A percentile compares a stretch with the other conserved stretches of the same genome.
phyloP scores from a whole-genome alignment of 2,113 vertebrate genomes.

The Archilochus colubris region DNA sequence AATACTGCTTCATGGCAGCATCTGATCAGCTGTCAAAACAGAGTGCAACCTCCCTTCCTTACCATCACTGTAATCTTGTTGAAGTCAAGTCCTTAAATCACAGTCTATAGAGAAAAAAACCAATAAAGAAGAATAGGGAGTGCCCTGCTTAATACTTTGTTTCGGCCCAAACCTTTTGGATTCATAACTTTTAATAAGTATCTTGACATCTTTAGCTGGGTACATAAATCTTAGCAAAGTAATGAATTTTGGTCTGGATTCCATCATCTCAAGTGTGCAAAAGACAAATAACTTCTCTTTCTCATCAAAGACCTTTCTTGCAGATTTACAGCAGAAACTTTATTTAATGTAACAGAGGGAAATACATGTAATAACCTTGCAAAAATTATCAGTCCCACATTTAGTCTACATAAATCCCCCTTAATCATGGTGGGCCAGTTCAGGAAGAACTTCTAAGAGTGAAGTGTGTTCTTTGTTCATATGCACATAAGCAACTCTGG shows the following conservation, averaged over 20 bases:
- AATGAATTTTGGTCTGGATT: conserved; percentile 50
- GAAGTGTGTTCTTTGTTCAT: background rate
- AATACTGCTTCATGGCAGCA: background rate
- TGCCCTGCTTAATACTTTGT: background rate
- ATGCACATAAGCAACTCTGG: background rate
- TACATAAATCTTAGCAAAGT: conserved; percentile 39
- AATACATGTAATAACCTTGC: background rate
- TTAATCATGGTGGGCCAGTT: background rate
- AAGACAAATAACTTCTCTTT: background rate
- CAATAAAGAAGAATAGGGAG: conserved; percentile 18
- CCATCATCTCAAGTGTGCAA: conserved; percentile 1
- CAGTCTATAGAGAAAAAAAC: background rate
- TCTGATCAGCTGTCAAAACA: background rate
- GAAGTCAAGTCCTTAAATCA: conserved; percentile 26
- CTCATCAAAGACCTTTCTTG: conserved; percentile 36
- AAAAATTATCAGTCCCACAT: conserved; percentile 22
- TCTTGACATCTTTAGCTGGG: conserved; percentile 16
- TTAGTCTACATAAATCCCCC: background rate
- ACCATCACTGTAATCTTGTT: background rate
- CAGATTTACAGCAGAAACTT: conserved; percentile 23
- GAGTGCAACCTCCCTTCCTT: background rate
- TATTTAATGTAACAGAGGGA: conserved; percentile 23
- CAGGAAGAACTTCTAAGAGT: background rate
- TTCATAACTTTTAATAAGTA: conserved; percentile 36
- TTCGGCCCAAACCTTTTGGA: background rate